Base-by-base conservation (phyloP, 2,113 vertebrate species). In the Rhynchomys soricoides region DNA sequence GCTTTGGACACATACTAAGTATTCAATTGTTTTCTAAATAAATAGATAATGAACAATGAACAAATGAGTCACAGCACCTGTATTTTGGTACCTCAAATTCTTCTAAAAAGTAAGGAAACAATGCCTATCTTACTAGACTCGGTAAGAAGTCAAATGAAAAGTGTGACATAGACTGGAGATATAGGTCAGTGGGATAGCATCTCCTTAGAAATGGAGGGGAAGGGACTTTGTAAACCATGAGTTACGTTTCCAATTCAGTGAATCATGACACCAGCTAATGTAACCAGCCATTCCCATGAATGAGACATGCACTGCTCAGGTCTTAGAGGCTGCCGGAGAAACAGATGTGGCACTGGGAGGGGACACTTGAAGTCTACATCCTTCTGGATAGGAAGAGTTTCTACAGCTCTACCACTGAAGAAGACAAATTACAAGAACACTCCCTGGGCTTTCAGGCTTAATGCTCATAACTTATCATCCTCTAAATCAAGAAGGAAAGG, bases 371-470 rank as follows among this genome's bases (percentile, higher is more conserved):
- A 11, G 22, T 91, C 74, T 85, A 79, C 75, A 77, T 93, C 87
- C 74, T 57, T 85, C 85, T 85, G 29, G 48, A 45, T 90, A 50
- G 89, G 48, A 96, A 91, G n/a, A 59, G 8, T 86, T 94, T 93
- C 50, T 92, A 22, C 78, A 57, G 8, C 48, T 93, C 59, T 86
- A 43, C 70, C 71, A 50, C 17, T 21, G 64, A 87, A 78, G 57
- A 87, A 78, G 77, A 90, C 92, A 95, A 96, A 95, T 97, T 82
- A 91, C 66, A 95, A 89, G 73, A 85, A 82, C 70, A 86, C 37
- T 89, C 78, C 37, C 45, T 40, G 17, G 92, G 77, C 62, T 71
- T 94, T 89, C 68, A 88, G 68, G 71, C 66, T 96, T 88, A 71
- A 90, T 83, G 62, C 68, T 91, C n/a, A 40, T 87, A 96, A 96